These are phyloP conservation scores for Garra rufa DNA, from an alignment of 2,113 vertebrate species.

Conservation along the genomic window DNA sequence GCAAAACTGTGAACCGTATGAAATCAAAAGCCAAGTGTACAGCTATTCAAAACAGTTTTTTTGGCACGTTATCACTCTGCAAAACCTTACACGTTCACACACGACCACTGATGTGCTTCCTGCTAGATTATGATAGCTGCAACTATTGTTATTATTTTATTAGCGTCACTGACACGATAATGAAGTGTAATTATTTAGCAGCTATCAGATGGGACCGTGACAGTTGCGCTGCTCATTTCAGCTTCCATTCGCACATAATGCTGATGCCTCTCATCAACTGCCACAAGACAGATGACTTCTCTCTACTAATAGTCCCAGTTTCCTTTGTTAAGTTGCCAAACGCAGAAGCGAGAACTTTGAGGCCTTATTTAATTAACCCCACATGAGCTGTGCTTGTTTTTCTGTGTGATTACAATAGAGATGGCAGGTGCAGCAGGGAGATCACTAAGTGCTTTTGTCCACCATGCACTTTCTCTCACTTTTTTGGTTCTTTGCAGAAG, in stretches of 20 bases:
- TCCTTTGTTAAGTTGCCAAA: constrained; percentile 35
- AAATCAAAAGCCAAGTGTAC: background rate
- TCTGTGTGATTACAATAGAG: constrained; percentile 37
- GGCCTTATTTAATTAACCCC: constrained; percentile 24
- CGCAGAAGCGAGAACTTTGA: background rate
- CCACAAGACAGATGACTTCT: background rate
- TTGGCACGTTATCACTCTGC: constrained; percentile 11
- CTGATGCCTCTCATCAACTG: constrained; percentile 14
- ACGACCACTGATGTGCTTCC: background rate
- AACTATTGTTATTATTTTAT: constrained; percentile 29
- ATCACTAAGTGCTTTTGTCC: constrained; percentile 18
- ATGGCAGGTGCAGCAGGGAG: constrained; percentile 21
- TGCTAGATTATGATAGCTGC: background rate
- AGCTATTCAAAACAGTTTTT: background rate
- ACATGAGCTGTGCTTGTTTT: constrained; percentile 22
- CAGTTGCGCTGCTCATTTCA: background rate
- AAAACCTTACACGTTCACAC: background rate
- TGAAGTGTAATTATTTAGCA: constrained; percentile 8
- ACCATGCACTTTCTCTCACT: constrained; percentile 15
- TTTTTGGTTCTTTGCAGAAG: constrained; percentile 15
- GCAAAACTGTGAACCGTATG: background rate
- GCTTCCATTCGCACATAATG: background rate
- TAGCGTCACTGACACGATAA: constrained; percentile 6
- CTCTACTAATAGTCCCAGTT: constrained; percentile 20
- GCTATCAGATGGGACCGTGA: constrained; percentile 7